phyloP scores from a whole-genome alignment of 2,797 vertebrate species.

The Leuciscus waleckii region DNA sequence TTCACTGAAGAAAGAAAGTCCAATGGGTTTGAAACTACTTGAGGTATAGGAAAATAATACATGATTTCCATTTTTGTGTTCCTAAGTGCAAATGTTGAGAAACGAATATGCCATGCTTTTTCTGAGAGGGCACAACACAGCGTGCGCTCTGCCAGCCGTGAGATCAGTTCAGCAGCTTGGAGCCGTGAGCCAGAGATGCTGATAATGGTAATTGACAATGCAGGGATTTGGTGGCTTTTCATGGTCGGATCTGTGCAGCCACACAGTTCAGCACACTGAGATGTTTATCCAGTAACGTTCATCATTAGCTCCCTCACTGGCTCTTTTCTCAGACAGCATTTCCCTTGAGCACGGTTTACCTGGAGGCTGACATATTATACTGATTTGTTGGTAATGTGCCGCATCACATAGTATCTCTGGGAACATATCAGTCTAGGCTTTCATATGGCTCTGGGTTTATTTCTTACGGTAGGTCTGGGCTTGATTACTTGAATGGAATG shows the following conservation, averaged over 20 bases:
- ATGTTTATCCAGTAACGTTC: conserved; percentile 48
- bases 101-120: background rate
- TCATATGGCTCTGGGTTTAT: conserved; percentile 17
- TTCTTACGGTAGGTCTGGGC: background rate
- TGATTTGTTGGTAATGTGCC: conserved; percentile 48
- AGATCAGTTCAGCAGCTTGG: conserved; percentile 43
- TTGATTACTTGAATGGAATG: conserved; percentile 6
- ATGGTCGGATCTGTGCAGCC: conserved; percentile 24
- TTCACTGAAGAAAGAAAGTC: background rate
- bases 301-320: conserved; percentile 39
- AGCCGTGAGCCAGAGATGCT: conserved; percentile 35
- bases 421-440: background rate
- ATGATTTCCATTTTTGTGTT: background rate
- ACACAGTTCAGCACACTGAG: conserved; percentile 36
- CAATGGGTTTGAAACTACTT: background rate
- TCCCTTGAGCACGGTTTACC: conserved; percentile 53
- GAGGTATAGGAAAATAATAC: background rate
- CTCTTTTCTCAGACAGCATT: conserved; percentile 39
- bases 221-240: conserved; percentile 42
- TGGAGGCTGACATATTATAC: conserved; percentile 51
- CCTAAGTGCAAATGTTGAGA: conserved; percentile 9
- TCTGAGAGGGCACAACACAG: background rate
- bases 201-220: conserved; percentile 53
- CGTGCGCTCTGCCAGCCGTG: conserved; percentile 7
- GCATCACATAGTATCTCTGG: conserved; percentile 25